Evolutionary conservation across 2,888 invertebrate genomes (phyloP).

Genomic region (Hypselothyrea guttata): DNA sequence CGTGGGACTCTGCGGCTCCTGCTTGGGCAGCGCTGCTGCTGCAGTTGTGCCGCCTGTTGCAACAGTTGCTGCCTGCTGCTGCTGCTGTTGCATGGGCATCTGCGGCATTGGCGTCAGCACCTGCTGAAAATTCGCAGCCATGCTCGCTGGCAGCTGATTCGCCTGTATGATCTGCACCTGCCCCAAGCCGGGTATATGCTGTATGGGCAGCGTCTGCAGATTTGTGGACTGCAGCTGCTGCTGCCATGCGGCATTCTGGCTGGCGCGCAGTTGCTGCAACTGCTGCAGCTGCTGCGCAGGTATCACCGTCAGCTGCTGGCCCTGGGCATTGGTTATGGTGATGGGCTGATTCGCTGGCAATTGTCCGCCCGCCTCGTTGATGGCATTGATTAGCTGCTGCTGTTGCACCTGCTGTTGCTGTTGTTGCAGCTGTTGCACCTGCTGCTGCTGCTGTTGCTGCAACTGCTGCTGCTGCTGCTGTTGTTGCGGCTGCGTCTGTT

Average conservation of each 20-base stretch:
- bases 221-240: constrained; percentile 76
- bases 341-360: constrained; percentile 84
- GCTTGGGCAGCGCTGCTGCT: constrained; percentile 67
- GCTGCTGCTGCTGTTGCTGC: constrained; percentile 61
- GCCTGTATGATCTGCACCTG: constrained; percentile 87
- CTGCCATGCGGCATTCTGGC: constrained; percentile 59
- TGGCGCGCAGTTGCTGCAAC: constrained; percentile 62
- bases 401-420: constrained; percentile 70
- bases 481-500: constrained; percentile 53
- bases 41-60: constrained; percentile 17
- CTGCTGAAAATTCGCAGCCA: constrained; percentile 78
- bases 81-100: constrained; percentile 43
- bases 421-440: constrained; percentile 49
- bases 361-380: constrained; percentile 81
- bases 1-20: constrained; percentile 80
- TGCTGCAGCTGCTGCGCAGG: constrained; percentile 86
- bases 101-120: constrained; percentile 67
- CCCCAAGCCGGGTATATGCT: constrained; percentile 90
- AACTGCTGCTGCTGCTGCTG: constrained; percentile 43
- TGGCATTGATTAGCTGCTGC: constrained; percentile 77
- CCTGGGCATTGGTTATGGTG: constrained; percentile 88
- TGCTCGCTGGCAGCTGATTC: constrained; percentile 82
- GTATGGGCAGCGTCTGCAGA: constrained; percentile 87
- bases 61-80: constrained; percentile 23
- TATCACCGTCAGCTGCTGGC: constrained; percentile 93